Percentiles rank a stretch among this genome's conserved stretches.
Conservation (phyloP, 2,113 vertebrate species). For the Gasterosteus nipponicus region DNA sequence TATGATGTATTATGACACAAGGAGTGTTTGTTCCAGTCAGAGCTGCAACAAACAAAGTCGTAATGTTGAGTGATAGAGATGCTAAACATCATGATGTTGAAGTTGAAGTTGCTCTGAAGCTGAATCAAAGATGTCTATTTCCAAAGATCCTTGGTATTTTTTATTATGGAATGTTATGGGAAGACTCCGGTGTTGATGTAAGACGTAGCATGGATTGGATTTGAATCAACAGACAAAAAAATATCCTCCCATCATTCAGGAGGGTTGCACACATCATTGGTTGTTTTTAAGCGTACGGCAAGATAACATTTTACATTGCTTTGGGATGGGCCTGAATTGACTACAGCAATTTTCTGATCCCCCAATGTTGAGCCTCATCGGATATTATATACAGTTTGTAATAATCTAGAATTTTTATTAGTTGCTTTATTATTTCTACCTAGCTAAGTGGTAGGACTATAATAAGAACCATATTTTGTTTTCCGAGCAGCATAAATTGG, state of each 20-base stretch:
- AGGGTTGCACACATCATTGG: not conserved
- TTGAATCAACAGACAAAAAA: not conserved
- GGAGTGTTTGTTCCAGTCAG: not conserved
- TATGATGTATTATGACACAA: not conserved
- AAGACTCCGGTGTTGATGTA: not conserved
- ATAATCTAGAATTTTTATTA: not conserved
- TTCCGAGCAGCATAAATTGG: no score
- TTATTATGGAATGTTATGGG: not conserved
- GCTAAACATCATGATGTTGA: slow-evolving; percentile 2
- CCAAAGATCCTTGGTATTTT: not conserved
- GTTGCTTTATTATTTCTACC: no score
- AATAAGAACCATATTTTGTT: no score
- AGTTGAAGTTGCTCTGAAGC: not conserved
- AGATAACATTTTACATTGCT: not conserved
- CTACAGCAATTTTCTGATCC: not conserved
- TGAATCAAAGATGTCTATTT: not conserved
- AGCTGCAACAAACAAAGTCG: not conserved
- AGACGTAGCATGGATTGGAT: not conserved
- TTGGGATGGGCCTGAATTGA: not conserved
- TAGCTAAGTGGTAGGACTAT: no score
- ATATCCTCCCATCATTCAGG: not conserved
- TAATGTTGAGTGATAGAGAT: not conserved
- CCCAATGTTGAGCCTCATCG: slow-evolving; percentile 4
- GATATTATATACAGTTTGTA: slow-evolving; percentile 2
- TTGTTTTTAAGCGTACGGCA: not conserved